These are phyloP conservation scores for Caenorhabditis sp. DNA, from an alignment of 2,888 invertebrate species.

Conservation along the genomic window DNA sequence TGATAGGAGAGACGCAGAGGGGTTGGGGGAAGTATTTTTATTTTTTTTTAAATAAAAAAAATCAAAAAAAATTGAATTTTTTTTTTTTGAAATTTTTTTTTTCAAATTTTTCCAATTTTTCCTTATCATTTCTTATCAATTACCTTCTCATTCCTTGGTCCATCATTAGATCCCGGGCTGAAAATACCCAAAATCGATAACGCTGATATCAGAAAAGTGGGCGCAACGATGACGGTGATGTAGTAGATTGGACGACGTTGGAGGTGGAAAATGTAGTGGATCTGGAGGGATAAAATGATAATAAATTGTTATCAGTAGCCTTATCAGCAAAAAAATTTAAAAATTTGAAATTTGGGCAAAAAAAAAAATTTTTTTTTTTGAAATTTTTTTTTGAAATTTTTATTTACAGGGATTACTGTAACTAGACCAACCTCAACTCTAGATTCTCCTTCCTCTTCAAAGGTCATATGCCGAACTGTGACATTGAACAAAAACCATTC, in stretches of 20 bases:
- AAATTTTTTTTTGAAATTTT: no score
- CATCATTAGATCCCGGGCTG: slow-evolving; percentile 77
- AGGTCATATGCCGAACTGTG: slow-evolving; percentile 77
- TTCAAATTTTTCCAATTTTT: neutral
- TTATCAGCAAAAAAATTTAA: neutral
- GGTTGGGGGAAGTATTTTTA: slow-evolving; percentile 24
- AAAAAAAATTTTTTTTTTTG: neutral
- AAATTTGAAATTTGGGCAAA: neutral
- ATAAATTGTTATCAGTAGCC: no score
- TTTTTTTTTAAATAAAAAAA: neutral
- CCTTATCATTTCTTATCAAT: neutral
- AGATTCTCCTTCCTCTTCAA: slow-evolving; percentile 74
- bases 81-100: no score
- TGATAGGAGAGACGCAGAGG: slow-evolving; percentile 26
- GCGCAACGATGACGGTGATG: slow-evolving; percentile 80
- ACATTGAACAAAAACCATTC: slow-evolving; percentile 80
- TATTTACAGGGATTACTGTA: no score
- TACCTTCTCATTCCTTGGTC: slow-evolving; percentile 78
- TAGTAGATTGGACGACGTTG: slow-evolving; percentile 79
- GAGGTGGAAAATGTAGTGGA: slow-evolving; percentile 80
- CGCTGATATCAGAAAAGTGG: slow-evolving; percentile 79
- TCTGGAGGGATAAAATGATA: slow-evolving; percentile 48
- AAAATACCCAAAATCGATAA: slow-evolving; percentile 80
- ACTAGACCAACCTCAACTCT: slow-evolving; percentile 52
- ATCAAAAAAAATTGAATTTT: no score